These are phyloP conservation scores for Ictalurus furcatus DNA, from an alignment of 2,113 vertebrate genomes.

Conservation along the genomic window DNA sequence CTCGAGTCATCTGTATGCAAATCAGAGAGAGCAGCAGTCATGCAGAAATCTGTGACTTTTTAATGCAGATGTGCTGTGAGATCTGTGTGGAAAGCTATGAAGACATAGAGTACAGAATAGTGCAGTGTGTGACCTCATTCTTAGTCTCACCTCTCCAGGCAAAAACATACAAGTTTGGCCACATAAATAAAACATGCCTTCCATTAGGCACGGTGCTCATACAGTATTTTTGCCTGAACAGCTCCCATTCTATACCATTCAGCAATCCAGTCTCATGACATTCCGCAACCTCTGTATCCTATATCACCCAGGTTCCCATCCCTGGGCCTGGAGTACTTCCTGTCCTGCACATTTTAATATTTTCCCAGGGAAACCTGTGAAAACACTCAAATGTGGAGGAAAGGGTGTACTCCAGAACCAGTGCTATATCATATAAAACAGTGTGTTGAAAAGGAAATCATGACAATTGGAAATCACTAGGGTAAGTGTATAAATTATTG, in stretches of 20 bases:
- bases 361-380: background rate
- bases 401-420: background rate
- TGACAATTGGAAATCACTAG: background rate
- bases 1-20: background rate
- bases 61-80: background rate
- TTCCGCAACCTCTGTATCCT: background rate
- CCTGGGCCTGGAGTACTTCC: background rate
- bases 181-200: slow-evolving; percentile 39
- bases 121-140: background rate
- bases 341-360: background rate
- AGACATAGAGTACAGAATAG: background rate
- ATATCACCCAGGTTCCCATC: background rate
- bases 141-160: background rate
- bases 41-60: background rate
- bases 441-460: background rate
- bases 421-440: background rate
- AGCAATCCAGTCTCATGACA: background rate
- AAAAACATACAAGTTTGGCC: background rate
- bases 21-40: background rate
- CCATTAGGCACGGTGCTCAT: background rate
- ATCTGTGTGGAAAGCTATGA: background rate
- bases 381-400: background rate
- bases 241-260: background rate
- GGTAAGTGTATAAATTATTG: slow-evolving; percentile 17
- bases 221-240: background rate